Conservation (phyloP, 2,888 invertebrate species). For the Leucoptera coffeella region DNA sequence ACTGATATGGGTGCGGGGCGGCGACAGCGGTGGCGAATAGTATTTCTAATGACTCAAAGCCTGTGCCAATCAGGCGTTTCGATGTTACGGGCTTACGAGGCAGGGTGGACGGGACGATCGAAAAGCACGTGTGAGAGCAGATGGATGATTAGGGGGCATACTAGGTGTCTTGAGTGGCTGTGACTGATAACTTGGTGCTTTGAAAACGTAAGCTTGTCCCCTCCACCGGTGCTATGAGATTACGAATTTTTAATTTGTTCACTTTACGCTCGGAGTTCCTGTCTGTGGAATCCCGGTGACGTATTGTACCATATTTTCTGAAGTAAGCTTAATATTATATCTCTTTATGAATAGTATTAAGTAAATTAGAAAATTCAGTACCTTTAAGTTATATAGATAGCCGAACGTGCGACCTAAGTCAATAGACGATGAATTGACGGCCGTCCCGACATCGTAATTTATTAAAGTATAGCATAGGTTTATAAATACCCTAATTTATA, state of each 20-base stretch:
- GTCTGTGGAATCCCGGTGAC: slow-evolving; percentile 22
- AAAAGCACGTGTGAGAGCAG: slow-evolving; percentile 33
- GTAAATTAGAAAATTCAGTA: slow-evolving; percentile 42
- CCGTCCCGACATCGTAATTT: slow-evolving; percentile 53
- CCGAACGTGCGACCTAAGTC: slow-evolving; percentile 53
- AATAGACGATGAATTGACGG: slow-evolving; percentile 48
- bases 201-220: slow-evolving; percentile 46
- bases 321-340: slow-evolving; percentile 39
- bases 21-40: slow-evolving; percentile 41
- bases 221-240: slow-evolving; percentile 40
- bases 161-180: slow-evolving; percentile 13
- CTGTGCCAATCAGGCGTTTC: too few relatives aligned
- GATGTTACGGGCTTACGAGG: too few relatives aligned
- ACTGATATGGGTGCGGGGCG: slow-evolving; percentile 24
- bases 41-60: too few relatives aligned
- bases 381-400: slow-evolving; percentile 44
- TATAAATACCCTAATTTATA: slow-evolving; percentile 46
- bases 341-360: slow-evolving; percentile 30
- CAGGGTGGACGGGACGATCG: slow-evolving; percentile 50
- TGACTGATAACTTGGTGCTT: slow-evolving; percentile 15
- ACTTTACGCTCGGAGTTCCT: slow-evolving; percentile 40
- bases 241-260: slow-evolving; percentile 44
- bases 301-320: slow-evolving; percentile 46
- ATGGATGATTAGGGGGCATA: slow-evolving; percentile 26
- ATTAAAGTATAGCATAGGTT: slow-evolving; percentile 39